Conservation (phyloP, 2,888 invertebrate genomes). For the Rotaria magnacalcarata region DNA sequence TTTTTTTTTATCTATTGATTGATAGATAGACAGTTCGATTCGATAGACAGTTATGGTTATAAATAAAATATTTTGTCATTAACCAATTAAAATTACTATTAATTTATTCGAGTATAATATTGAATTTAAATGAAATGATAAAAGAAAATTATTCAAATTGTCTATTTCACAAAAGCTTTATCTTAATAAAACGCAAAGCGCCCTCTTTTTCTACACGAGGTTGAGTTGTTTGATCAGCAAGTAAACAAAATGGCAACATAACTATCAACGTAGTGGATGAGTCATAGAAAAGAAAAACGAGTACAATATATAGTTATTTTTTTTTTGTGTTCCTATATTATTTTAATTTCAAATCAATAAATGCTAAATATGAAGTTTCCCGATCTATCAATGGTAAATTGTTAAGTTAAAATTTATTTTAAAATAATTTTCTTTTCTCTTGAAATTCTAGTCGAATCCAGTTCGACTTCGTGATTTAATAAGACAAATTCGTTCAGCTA, state of each 20-base stretch:
- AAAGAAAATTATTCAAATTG: background rate
- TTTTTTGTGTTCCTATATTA: background rate
- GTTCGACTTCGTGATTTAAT: constrained; percentile 86
- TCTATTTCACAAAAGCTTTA: background rate
- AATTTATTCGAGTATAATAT: background rate
- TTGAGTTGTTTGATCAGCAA: background rate
- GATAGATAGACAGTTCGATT: background rate
- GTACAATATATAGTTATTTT: background rate
- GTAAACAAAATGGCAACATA: background rate
- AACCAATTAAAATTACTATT: background rate
- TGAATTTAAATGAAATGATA: background rate
- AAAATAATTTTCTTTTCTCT: background rate
- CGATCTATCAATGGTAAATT: background rate
- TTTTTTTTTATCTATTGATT: background rate
- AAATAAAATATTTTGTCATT: background rate
- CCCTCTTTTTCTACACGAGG: background rate
- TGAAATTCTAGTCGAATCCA: background rate
- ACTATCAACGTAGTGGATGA: background rate
- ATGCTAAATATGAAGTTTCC: constrained; percentile 7
- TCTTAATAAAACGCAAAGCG: background rate
- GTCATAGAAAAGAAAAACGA: background rate
- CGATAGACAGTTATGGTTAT: background rate
- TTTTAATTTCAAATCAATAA: background rate
- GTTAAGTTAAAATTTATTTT: background rate
- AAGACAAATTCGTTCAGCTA: constrained; percentile 90